These are phyloP conservation scores for Danaus plexippus DNA, from an alignment of 1,140 invertebrate species.

Conservation along the genomic window DNA sequence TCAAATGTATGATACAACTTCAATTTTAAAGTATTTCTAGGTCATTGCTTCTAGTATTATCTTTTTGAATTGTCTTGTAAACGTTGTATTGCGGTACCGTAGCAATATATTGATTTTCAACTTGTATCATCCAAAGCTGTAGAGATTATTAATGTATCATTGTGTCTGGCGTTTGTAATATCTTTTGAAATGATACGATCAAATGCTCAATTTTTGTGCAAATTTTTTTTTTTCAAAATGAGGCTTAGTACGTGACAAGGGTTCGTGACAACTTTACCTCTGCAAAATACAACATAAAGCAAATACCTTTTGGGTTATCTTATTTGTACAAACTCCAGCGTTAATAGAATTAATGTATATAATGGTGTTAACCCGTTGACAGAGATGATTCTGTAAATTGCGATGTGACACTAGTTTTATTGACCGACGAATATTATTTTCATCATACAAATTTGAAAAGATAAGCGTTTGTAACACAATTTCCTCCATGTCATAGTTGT, in stretches of 20 bases:
- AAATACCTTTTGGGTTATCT: conserved; percentile 25
- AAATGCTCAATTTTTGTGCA: conserved; percentile 19
- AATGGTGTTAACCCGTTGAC: conserved; percentile 6
- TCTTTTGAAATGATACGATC: conserved; percentile 17
- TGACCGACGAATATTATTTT: too few species aligned
- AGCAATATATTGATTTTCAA: conserved; percentile 7
- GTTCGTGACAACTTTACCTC: conserved; percentile 19
- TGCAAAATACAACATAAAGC: conserved; percentile 24
- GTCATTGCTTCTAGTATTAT: not conserved
- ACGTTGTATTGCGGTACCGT: not conserved
- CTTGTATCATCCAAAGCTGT: conserved; percentile 9
- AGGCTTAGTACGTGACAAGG: conserved; percentile 25
- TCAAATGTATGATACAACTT: not conserved
- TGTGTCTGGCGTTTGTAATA: conserved; percentile 10
- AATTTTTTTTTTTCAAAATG: conserved; percentile 19
- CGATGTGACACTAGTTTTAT: too few species aligned
- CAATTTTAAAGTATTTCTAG: not conserved
- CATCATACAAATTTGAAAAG: too few species aligned
- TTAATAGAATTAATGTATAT: conserved; percentile 23
- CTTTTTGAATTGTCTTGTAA: too few species aligned
- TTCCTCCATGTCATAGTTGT: too few species aligned
- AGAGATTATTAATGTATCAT: conserved; percentile 13
- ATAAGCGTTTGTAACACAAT: too few species aligned
- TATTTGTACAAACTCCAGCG: conserved; percentile 28
- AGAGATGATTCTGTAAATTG: too few species aligned